phyloP scores from a whole-genome alignment of 2,113 vertebrate species.

The Notothenia coriiceps region DNA sequence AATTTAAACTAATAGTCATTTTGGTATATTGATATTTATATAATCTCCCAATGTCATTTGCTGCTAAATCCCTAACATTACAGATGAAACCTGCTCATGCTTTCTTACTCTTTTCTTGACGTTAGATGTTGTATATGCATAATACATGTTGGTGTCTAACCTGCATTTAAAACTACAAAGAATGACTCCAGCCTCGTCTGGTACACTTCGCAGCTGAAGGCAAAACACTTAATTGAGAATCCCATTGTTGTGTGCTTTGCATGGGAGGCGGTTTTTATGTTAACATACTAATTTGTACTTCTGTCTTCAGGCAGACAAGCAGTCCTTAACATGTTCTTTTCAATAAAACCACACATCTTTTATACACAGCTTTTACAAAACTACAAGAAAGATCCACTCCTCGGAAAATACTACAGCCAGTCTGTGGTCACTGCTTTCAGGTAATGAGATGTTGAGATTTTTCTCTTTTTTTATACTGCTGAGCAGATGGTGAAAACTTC shows the following conservation, averaged over 20 bases:
- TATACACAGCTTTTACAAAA: conserved; percentile 72
- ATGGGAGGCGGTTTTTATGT: conserved; percentile 28
- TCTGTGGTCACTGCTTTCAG: conserved; percentile 84
- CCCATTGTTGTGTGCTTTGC: conserved; percentile 22
- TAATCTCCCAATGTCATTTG: background rate
- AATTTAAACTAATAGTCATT: conserved; percentile 5
- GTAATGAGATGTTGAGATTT: conserved; percentile 50
- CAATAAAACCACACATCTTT: conserved; percentile 26
- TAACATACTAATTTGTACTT: conserved; percentile 44
- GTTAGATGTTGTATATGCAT: background rate
- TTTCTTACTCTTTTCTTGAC: background rate
- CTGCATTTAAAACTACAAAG: background rate
- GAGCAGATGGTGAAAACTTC: background rate
- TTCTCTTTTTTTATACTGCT: background rate
- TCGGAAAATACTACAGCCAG: conserved; percentile 76
- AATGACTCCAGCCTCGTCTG: conserved; percentile 18
- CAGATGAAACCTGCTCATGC: background rate
- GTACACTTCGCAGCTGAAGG: conserved; percentile 35
- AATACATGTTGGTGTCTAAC: background rate
- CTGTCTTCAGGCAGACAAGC: conserved; percentile 38
- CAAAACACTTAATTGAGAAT: conserved; percentile 46
- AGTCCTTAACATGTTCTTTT: conserved; percentile 18
- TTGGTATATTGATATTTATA: conserved; percentile 25
- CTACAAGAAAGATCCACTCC: conserved; percentile 71
- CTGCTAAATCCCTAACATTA: background rate